Evolutionary conservation across 2,113 vertebrate genomes (phyloP), one percentile per base, ranked within the genome.

Genomic region (Lepidothrix coronata): DNA sequence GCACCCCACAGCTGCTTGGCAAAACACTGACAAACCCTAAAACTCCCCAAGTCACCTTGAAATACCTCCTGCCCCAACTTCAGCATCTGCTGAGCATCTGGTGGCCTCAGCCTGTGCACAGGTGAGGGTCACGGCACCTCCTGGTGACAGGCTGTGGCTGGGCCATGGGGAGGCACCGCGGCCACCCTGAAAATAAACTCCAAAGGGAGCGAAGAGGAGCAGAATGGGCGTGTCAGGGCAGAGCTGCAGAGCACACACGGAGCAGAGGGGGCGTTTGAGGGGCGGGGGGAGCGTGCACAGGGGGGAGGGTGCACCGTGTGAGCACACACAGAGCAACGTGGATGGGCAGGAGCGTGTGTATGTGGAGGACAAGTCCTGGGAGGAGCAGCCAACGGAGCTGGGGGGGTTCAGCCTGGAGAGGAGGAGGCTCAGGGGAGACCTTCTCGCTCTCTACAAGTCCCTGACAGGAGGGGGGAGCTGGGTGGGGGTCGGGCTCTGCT

Each of bases 181-280:
- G 39, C 49, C 52, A 14, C 24, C 30, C 4, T 21, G 66, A 6
- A 17, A 66, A 41, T 28, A 24, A 66, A 68, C 17, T 8, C 35
- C 30, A 17, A 44, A 48, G 12, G 27, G 27, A 25, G 5, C 2
- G 3, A 27, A 19, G 6, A 51, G 33, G 25, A 49, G 54, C 59
- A 77, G 70, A 27, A 19, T 0, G 7, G 2, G 43, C 0, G 0
- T 21, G 33, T 49, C 35, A 28, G 59, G 39, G 31, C 41, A 31
- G 30, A 7, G 27, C 62, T 67, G 67, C 3, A 4, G 52, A 18
- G 37, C 58, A 41, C 0, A 10, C 61, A 14, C 14, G 12, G 74
- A 51, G 80, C 28, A 4, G 19, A 4, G 48, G 1, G 16, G 55
- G 66, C 0, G 4, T 12, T 30, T 57, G 7, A 8, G 8, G 49